A percentile compares a stretch with the other conserved stretches of the same genome.
phyloP scores from a whole-genome alignment of 2,888 invertebrate genomes.

The Tiliacea citrago region DNA sequence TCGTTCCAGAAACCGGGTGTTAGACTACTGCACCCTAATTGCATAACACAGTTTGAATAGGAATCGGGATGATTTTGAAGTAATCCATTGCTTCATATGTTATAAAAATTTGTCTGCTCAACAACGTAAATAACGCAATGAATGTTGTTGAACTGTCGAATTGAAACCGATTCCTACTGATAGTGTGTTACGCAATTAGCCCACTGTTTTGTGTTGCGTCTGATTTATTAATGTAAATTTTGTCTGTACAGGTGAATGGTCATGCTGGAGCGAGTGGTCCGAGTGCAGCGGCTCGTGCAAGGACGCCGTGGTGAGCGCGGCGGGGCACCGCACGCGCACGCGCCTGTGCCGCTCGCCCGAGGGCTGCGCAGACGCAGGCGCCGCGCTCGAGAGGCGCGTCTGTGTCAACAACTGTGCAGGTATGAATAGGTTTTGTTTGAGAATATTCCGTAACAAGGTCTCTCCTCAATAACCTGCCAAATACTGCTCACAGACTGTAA shows the following conservation, averaged over 20 bases:
- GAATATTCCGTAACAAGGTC: not conserved
- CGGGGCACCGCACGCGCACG: constrained; percentile 92
- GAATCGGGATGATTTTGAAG: no score
- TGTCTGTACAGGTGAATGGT: constrained; percentile 92
- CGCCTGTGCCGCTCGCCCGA: constrained; percentile 92
- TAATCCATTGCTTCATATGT: no score
- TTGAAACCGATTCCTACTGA: no score
- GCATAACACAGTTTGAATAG: no score
- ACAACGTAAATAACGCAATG: no score
- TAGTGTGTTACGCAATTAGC: no score
- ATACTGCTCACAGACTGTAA: not conserved
- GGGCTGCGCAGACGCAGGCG: constrained; percentile 91
- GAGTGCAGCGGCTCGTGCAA: constrained; percentile 93
- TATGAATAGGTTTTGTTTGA: constrained; percentile 37
- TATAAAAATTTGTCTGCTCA: no score
- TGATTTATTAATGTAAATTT: not conserved
- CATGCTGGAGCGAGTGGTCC: constrained; percentile 97
- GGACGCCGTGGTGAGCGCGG: constrained; percentile 81
- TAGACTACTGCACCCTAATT: no score
- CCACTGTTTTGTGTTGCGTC: not conserved
- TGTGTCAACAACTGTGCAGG: constrained; percentile 93
- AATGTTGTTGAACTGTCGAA: no score
- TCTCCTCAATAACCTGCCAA: not conserved
- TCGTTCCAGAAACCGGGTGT: no score
- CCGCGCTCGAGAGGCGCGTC: constrained; percentile 92